A percentile compares a stretch with the other conserved stretches of the same genome.
Evolutionary conservation across 2,888 invertebrate genomes (phyloP).

Genomic region (Cynaeus angustus): DNA sequence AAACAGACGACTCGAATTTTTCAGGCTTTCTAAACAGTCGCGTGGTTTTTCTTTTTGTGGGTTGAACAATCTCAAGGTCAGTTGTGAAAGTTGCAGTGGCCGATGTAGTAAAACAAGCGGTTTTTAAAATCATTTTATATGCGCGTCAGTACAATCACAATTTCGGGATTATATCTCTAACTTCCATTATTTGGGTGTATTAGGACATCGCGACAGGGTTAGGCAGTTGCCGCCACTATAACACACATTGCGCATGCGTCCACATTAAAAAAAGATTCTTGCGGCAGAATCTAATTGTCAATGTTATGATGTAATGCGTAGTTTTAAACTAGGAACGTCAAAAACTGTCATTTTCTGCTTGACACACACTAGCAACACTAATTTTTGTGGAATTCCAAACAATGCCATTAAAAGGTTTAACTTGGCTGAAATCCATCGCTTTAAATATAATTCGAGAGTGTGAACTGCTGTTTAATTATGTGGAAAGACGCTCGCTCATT

Average conservation of each 20-base stretch:
- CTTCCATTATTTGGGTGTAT: too few relatives aligned
- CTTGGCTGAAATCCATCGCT: constrained; percentile 6
- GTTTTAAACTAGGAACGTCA: background rate
- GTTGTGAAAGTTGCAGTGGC: constrained; percentile 60
- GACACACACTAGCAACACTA: too few relatives aligned
- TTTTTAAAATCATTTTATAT: background rate
- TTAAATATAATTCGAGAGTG: background rate
- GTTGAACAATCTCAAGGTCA: constrained; percentile 61
- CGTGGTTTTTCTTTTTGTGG: constrained; percentile 48
- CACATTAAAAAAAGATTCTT: constrained; percentile 3
- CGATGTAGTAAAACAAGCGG: constrained; percentile 2
- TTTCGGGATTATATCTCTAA: background rate
- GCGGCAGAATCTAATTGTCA: constrained; percentile 8
- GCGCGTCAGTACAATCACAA: background rate
- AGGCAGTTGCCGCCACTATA: background rate
- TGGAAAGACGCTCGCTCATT: background rate
- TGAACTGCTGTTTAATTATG: constrained; percentile 1
- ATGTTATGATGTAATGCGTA: constrained; percentile 3
- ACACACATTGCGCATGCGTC: background rate
- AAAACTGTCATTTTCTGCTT: too few relatives aligned
- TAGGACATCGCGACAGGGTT: background rate
- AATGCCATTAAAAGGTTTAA: background rate
- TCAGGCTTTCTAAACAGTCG: constrained; percentile 55
- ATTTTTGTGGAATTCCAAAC: too few relatives aligned
- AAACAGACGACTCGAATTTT: constrained; percentile 10